Evolutionary conservation across 2,797 vertebrate species (phyloP).

Genomic region (Notolepis coatsorum): DNA sequence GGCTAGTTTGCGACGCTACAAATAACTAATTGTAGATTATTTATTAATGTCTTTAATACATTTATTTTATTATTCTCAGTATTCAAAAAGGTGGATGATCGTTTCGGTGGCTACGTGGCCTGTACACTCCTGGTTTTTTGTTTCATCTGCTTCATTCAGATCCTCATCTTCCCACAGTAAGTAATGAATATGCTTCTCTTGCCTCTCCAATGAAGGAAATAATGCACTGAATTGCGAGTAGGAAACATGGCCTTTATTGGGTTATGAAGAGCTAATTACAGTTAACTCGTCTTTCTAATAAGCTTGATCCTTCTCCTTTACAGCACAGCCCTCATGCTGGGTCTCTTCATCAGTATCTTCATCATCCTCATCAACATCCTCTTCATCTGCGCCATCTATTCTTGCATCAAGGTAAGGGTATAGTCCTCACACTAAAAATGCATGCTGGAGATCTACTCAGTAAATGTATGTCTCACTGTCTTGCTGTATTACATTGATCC

Average conservation of each 20-base stretch:
- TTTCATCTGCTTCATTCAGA: conserved; percentile 91
- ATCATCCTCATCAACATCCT: conserved; percentile 87
- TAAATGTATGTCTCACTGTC: too few species aligned
- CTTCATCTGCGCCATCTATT: conserved; percentile 92
- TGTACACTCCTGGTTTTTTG: conserved; percentile 92
- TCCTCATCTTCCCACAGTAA: conserved; percentile 90
- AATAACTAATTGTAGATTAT: too few species aligned
- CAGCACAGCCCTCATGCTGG: conserved; percentile 90
- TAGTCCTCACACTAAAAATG: conserved; percentile 13
- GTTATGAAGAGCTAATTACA: conserved; percentile 68
- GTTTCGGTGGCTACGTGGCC: conserved; percentile 92
- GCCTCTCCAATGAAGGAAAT: neutral
- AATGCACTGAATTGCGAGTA: conserved; percentile 15
- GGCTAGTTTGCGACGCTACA: too few species aligned
- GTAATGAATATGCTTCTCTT: conserved; percentile 60
- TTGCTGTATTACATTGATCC: neutral
- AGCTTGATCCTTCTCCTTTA: conserved; percentile 42
- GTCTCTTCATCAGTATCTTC: conserved; percentile 88
- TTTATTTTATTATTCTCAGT: too few species aligned
- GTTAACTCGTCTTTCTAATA: conserved; percentile 40
- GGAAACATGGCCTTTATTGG: conserved; percentile 57
- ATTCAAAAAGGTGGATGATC: conserved; percentile 93
- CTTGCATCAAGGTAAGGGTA: conserved; percentile 89
- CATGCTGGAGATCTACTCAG: conserved; percentile 42
- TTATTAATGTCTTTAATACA: too few species aligned